phyloP scores from a whole-genome alignment of 1,140 invertebrate species.

The Tetragnatha versicolor region DNA sequence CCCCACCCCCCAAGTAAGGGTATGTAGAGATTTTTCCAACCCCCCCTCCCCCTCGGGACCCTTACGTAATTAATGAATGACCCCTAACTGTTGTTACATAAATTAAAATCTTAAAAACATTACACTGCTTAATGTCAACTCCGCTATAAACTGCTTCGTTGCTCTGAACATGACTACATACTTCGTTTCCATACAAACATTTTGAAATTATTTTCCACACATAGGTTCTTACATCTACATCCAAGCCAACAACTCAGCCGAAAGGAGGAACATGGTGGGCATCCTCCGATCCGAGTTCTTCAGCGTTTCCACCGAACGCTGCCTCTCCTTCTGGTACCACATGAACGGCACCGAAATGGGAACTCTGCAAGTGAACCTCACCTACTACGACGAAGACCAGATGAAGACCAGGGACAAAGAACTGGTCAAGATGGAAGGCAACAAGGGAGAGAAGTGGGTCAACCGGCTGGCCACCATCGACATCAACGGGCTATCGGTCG shows the following conservation, averaged over 20 bases:
- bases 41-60: no score
- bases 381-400: constrained; percentile 15
- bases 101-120: no score
- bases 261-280: constrained; percentile 36
- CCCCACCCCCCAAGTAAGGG: no score
- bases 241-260: constrained; percentile 17
- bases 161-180: no score
- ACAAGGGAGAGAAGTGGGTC: constrained; percentile 47
- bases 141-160: no score
- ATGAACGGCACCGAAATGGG: constrained; percentile 58
- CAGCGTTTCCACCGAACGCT: constrained; percentile 39
- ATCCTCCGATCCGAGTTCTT: constrained; percentile 53
- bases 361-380: constrained; percentile 36
- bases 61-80: no score
- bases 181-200: no score
- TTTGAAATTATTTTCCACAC: no score
- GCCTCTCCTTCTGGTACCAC: constrained; percentile 58
- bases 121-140: no score
- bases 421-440: background rate
- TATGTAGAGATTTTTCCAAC: no score
- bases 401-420: background rate
- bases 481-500: background rate
- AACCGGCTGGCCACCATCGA: constrained; percentile 18
- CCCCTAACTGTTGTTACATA: no score
- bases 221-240: constrained; percentile 54